Conservation (phyloP, 2,888 invertebrate genomes). For the Boloria selene region DNA sequence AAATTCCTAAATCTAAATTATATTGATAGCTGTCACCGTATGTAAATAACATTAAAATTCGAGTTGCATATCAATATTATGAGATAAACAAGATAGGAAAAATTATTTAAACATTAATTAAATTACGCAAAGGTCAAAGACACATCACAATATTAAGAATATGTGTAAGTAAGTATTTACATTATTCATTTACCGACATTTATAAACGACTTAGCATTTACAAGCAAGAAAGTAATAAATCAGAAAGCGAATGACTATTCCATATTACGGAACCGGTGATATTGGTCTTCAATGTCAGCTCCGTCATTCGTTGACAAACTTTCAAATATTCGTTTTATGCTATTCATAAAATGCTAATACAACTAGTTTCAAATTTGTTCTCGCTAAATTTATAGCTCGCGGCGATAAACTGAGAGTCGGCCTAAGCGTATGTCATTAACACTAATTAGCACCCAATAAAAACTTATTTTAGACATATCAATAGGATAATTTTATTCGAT, state of each 20-base stretch:
- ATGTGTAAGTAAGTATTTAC: neutral
- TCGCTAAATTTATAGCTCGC: slow-evolving; percentile 65
- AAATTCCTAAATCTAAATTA: too few relatives aligned
- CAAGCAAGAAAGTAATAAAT: slow-evolving; percentile 39
- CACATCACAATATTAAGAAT: slow-evolving; percentile 9
- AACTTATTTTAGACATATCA: slow-evolving; percentile 40
- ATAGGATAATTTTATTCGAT: neutral
- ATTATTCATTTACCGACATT: slow-evolving; percentile 21
- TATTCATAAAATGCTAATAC: slow-evolving; percentile 74
- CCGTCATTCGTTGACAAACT: slow-evolving; percentile 53
- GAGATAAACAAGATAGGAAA: too few relatives aligned
- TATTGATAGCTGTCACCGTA: too few relatives aligned
- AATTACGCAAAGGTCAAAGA: slow-evolving; percentile 15
- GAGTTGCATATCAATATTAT: too few relatives aligned
- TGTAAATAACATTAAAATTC: too few relatives aligned
- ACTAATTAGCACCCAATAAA: slow-evolving; percentile 68
- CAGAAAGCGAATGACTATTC: slow-evolving; percentile 42
- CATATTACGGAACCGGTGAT: slow-evolving; percentile 47
- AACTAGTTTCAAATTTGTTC: slow-evolving; percentile 66
- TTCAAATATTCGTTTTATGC: slow-evolving; percentile 64
- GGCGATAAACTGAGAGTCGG: slow-evolving; percentile 54
- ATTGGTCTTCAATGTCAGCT: slow-evolving; percentile 43
- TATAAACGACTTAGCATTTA: slow-evolving; percentile 30
- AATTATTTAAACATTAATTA: slow-evolving; percentile 16
- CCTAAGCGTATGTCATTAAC: slow-evolving; percentile 46